Evolutionary conservation across 1,140 invertebrate genomes (phyloP), one percentile per base, ranked within the genome.

Genomic region (Ruditapes philippinarum): DNA sequence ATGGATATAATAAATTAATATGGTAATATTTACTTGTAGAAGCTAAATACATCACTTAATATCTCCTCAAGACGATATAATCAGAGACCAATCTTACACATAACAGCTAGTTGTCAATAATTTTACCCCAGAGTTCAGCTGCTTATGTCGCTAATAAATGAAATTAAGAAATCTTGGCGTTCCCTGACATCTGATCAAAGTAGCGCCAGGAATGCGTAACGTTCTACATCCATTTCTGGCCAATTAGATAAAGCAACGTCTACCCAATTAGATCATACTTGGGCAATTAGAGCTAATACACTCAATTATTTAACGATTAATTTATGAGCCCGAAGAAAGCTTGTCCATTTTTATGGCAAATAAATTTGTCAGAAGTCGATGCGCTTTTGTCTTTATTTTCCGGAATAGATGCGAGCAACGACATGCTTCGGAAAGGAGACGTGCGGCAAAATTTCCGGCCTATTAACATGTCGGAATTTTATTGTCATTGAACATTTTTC

Each of bases 251-350:
- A 68, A 79, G 54, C 22, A 49, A 54, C 62, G 74, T 68, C 31
- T 38, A 1, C 7, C 60, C 85, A 88, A 88, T 88, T 88, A 88
- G 85, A 88, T 88, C 85, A 88, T 88, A 40, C 85, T 78, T 70
- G 54, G 73, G 57, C 85, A 88, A 87, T 88, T 88, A 88, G 73
- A 70, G 60, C 54, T 42, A 88, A 88, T 88, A 60, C 85, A 49
- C 36, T 80, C 76, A 79, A 88, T 88, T 88, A 88, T 88, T 79
- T 80, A 88, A 88, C 85, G 85, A 88, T 88, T 79, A 79, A 49
- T 88, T 88, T 88, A 88, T 78, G 73, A 57, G 38, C 51, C 40
- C 25, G 31, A 31, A n/a, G 36, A 57, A 78, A n/a, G 28, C 4
- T 33, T 74, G 68, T 74, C 49, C 73, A 28, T 76, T 78, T 86